Percentiles rank a stretch among this genome's conserved stretches.
These are phyloP conservation scores for Hesperophylax magnus DNA, from an alignment of 1,140 invertebrate genomes.

Conservation along the genomic window DNA sequence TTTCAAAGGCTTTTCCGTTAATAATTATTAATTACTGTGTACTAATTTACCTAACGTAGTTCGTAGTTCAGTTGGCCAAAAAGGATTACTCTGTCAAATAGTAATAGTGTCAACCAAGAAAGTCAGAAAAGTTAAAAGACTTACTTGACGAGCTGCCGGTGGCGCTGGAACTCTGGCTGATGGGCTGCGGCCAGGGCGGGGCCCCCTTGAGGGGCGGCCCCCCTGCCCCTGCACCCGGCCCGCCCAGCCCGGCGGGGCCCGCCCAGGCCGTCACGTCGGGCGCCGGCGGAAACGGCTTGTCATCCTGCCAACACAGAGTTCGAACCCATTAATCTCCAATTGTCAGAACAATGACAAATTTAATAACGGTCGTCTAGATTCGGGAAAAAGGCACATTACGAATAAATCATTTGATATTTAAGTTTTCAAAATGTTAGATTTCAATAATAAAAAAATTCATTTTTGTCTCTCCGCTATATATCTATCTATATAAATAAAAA, in stretches of 20 bases:
- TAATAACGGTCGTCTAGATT: slow-evolving; percentile 3
- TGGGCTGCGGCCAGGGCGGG: slow-evolving; percentile 65
- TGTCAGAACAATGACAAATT: slow-evolving; percentile 13
- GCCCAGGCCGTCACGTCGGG: slow-evolving; percentile 67
- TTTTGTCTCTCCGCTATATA: too few species aligned
- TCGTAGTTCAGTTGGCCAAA: too few species aligned
- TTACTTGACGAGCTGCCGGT: slow-evolving; percentile 68
- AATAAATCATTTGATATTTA: too few species aligned
- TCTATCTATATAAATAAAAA: too few species aligned
- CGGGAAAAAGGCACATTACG: not conserved
- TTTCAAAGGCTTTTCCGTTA: too few species aligned
- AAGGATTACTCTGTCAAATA: too few species aligned
- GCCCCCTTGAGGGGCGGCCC: slow-evolving; percentile 59
- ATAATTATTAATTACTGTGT: too few species aligned
- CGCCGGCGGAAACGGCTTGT: slow-evolving; percentile 64
- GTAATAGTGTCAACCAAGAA: not conserved
- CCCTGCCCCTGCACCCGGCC: slow-evolving; percentile 28
- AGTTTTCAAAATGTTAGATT: too few species aligned
- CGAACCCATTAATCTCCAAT: slow-evolving; percentile 9
- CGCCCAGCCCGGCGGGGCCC: slow-evolving; percentile 45
- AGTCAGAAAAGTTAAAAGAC: slow-evolving; percentile 48
- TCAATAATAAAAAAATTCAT: too few species aligned
- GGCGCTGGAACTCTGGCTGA: slow-evolving; percentile 68
- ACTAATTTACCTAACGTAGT: too few species aligned
- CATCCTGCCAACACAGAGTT: slow-evolving; percentile 60